Conservation (phyloP, 2,113 vertebrate genomes). For the Hydrochoerus hydrochaeris region DNA sequence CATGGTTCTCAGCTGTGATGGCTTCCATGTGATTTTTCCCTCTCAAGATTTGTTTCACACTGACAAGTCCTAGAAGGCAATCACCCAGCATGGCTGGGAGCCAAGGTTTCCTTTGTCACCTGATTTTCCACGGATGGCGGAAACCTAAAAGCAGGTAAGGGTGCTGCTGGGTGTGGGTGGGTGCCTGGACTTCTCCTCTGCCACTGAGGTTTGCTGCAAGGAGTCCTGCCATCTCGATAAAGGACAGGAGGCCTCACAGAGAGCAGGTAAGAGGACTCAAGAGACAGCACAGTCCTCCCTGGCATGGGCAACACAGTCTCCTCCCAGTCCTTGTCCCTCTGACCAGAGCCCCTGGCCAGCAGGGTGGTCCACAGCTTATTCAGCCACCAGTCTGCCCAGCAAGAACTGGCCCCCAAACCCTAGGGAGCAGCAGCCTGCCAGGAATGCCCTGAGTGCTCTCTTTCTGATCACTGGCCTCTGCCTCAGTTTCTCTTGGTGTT, state of each 20-base stretch:
- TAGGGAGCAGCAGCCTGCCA: rapidly evolving
- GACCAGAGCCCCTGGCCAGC: not conserved
- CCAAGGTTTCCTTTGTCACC: not conserved
- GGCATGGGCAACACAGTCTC: not conserved
- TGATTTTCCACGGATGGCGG: not conserved
- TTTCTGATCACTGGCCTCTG: not conserved
- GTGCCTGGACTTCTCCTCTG: not conserved
- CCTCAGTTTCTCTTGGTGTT: not conserved
- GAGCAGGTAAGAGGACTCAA: not conserved
- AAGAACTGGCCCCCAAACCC: not conserved
- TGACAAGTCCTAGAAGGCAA: too few relatives aligned
- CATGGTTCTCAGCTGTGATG: rapidly evolving
- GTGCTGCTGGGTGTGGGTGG: not conserved
- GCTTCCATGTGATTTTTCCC: not conserved
- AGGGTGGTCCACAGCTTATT: rapidly evolving
- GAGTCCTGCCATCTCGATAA: not conserved
- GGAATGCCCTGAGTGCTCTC: rapidly evolving
- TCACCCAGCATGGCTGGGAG: rapidly evolving
- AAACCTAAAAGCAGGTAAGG: not conserved
- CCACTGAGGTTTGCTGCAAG: not conserved
- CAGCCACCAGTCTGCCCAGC: rapidly evolving
- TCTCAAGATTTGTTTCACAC: not conserved
- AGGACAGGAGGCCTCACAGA: not conserved
- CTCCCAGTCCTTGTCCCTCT: not conserved
- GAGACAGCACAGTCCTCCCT: rapidly evolving